phyloP scores from a whole-genome alignment of 2,113 vertebrate species.

The Colaptes auratus region DNA sequence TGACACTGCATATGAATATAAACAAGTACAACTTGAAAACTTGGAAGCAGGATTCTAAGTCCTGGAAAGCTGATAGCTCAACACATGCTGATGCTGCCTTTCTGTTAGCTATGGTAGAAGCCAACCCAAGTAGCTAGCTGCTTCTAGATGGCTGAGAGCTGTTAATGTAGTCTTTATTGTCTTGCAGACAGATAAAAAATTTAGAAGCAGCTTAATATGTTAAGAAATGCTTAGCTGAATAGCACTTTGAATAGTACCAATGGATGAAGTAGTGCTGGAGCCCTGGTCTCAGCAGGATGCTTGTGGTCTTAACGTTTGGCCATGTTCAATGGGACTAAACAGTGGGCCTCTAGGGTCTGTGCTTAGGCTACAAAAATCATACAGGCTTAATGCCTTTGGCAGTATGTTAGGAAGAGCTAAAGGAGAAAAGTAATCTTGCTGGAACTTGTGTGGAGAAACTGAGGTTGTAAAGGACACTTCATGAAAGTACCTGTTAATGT shows the following conservation, averaged over 20 bases:
- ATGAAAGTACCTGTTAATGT: background rate
- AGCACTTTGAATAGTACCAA: background rate
- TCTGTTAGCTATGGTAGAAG: background rate
- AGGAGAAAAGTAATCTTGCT: background rate
- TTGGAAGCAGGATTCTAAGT: background rate
- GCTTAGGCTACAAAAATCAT: background rate
- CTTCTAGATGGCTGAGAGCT: background rate
- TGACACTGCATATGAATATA: background rate
- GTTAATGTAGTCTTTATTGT: background rate
- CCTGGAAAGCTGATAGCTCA: background rate
- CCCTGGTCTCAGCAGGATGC: background rate
- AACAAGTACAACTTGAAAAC: background rate
- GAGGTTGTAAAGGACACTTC: background rate
- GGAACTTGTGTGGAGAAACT: background rate
- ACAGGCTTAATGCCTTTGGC: background rate
- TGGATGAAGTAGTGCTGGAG: background rate
- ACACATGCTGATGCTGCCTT: background rate
- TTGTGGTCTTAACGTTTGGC: background rate
- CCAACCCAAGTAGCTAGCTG: background rate
- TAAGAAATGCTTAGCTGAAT: background rate
- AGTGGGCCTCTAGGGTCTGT: background rate
- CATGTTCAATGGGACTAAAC: background rate
- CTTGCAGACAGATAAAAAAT: background rate
- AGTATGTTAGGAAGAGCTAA: background rate
- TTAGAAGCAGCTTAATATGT: background rate